phyloP scores from a whole-genome alignment of 2,113 vertebrate genomes.

The Callopanchax toddi region DNA sequence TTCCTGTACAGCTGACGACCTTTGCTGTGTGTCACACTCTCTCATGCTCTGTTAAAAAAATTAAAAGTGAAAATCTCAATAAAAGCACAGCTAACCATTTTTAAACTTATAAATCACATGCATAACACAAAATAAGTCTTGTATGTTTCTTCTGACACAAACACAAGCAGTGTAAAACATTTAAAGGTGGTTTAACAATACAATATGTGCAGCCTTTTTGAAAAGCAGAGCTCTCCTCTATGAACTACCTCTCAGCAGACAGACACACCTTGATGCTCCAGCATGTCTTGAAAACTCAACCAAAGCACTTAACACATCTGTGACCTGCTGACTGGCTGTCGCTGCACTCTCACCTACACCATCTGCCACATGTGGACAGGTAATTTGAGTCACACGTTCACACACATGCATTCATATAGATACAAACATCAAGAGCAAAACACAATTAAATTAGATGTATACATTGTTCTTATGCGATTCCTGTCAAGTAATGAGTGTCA shows the following conservation, averaged over 20 bases:
- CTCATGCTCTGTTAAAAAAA: too few species aligned
- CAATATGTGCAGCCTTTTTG: not conserved
- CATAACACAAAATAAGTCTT: too few species aligned
- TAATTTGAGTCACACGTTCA: conserved; percentile 53
- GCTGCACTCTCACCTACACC: conserved; percentile 69
- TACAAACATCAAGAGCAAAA: too few species aligned
- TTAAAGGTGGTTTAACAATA: not conserved
- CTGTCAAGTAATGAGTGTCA: too few species aligned
- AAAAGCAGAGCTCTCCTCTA: not conserved
- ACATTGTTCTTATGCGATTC: too few species aligned
- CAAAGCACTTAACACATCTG: conserved; percentile 79
- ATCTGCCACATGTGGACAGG: conserved; percentile 69
- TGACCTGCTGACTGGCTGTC: conserved; percentile 39
- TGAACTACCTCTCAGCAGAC: conserved; percentile 30
- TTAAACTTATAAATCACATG: too few species aligned
- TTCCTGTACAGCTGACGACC: too few species aligned
- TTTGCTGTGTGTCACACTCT: too few species aligned
- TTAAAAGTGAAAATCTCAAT: too few species aligned
- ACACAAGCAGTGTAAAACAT: not conserved
- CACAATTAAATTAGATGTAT: too few species aligned
- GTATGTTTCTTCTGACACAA: not conserved
- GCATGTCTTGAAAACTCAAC: conserved; percentile 43
- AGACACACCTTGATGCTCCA: conserved; percentile 34
- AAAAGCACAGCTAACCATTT: too few species aligned
- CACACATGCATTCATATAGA: too few species aligned